A percentile compares a stretch with the other conserved stretches of the same genome.
These are phyloP conservation scores for Coenonympha glycerion DNA, from an alignment of 2,888 invertebrate species.

Conservation along the genomic window DNA sequence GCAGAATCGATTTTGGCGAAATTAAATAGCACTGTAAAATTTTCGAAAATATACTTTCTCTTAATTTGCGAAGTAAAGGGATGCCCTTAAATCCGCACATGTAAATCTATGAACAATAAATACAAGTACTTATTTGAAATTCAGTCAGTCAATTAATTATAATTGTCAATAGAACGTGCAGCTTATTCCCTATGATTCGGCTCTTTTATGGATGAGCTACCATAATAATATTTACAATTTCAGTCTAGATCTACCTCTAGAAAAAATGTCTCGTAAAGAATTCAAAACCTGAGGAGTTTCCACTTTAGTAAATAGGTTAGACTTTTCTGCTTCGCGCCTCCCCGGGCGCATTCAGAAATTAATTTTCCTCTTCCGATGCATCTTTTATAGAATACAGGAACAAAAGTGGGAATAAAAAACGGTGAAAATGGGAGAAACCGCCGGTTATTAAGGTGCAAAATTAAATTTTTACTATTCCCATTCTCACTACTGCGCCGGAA, in stretches of 20 bases:
- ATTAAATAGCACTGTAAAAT: too few species aligned
- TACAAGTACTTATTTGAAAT: background rate
- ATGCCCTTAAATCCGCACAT: too few species aligned
- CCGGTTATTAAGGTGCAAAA: constrained; percentile 40
- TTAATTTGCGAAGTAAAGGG: too few species aligned
- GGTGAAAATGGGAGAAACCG: constrained; percentile 20
- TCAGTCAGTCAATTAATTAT: too few species aligned
- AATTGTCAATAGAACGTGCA: too few species aligned
- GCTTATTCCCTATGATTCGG: too few species aligned
- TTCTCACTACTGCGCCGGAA: constrained; percentile 24
- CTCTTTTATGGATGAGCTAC: background rate
- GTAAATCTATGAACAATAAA: too few species aligned
- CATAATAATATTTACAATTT: background rate
- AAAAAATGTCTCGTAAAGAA: background rate
- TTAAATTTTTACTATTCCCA: constrained; percentile 41
- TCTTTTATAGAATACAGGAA: constrained; percentile 67
- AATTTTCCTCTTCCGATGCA: constrained; percentile 71
- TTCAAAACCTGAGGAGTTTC: constrained; percentile 19
- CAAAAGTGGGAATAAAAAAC: constrained; percentile 48
- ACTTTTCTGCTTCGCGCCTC: constrained; percentile 40
- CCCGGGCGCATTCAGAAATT: constrained; percentile 60
- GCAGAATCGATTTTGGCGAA: too few species aligned
- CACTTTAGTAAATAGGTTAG: constrained; percentile 27
- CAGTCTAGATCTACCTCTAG: background rate
- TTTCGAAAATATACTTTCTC: too few species aligned